Base-by-base conservation (phyloP, 2,113 vertebrate genomes). In the Ahaetulla prasina region DNA sequence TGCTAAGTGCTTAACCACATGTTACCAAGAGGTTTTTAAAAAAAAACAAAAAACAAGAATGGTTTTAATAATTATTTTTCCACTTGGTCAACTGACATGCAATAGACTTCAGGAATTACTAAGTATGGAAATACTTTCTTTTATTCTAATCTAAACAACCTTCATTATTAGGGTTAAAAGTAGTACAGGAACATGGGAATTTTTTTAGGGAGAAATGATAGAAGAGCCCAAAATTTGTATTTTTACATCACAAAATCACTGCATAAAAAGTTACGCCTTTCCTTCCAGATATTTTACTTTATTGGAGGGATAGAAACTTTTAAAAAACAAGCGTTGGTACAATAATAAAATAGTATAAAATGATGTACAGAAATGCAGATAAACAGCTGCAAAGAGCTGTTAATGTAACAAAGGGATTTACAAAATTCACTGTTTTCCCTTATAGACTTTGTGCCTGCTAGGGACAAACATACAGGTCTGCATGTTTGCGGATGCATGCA, bases 301-400 rank as follows among this genome's bases (percentile, higher is more conserved):
- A 85, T 90, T 89, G 80, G 0, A 0, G 90, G 88, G 89, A 96
- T 43, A 96, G 95, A 92, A 96, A 85, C 89, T 93, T 18, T 80
- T 94, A 93, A 95, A 95, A 95, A 95, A 91, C 43, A 93, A 96
- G 95, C 57, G 92, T 53, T 95, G 92, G 92, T 90, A 91, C 95
- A 87, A 96, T 95, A 95, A 96, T 94, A 96, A 97, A 92, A 95
- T 54, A 87, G 91, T 94, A 96, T 90, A 95, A 96, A 96, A 96
- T 95, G 94, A 95, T 95, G 90, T 96, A 95, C 94, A 96, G 94
- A 90, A 91, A 89, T 90, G 90, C 22, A 95, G 90, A 95, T 93
- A 95, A 95, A 96, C 84, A 85, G 60, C 23, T 35, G 84, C 25
- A 90, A 87, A 94, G 39, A 39, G 57, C 60, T 30, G 27, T 14